Conservation (phyloP, 2,113 vertebrate genomes). For the Lynx canadensis region DNA sequence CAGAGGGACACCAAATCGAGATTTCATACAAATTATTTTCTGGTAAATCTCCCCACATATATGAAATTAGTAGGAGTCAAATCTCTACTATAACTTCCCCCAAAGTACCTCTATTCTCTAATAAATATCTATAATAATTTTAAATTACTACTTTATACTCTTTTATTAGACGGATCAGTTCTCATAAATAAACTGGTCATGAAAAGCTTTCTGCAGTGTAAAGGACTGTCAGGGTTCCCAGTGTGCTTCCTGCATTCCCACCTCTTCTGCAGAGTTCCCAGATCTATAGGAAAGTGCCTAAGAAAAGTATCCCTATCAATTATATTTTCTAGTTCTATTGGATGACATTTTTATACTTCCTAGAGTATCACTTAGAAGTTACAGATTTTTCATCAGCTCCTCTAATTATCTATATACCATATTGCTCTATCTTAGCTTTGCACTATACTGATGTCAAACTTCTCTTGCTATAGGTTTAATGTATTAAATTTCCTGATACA, state of each 20-base stretch:
- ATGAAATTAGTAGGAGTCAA: background rate
- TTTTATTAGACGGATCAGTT: background rate
- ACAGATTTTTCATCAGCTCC: background rate
- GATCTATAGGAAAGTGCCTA: accelerated
- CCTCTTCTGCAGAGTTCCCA: background rate
- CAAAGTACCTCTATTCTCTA: background rate
- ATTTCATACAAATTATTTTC: background rate
- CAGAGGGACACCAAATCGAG: background rate
- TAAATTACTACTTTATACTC: background rate
- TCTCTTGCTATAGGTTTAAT: background rate
- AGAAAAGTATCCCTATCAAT: background rate
- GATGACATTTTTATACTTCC: background rate
- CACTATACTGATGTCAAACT: background rate
- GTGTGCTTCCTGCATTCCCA: background rate
- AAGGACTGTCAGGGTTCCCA: background rate
- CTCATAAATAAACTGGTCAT: background rate
- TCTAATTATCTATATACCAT: background rate
- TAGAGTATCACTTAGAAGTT: background rate
- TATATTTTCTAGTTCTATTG: background rate
- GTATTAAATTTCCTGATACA: background rate
- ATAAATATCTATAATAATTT: background rate
- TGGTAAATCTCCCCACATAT: background rate
- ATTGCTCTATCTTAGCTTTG: background rate
- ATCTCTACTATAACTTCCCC: background rate
- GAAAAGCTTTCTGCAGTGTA: background rate